phyloP scores from a whole-genome alignment of 1,140 invertebrate genomes.

The Anastrepha ludens region DNA sequence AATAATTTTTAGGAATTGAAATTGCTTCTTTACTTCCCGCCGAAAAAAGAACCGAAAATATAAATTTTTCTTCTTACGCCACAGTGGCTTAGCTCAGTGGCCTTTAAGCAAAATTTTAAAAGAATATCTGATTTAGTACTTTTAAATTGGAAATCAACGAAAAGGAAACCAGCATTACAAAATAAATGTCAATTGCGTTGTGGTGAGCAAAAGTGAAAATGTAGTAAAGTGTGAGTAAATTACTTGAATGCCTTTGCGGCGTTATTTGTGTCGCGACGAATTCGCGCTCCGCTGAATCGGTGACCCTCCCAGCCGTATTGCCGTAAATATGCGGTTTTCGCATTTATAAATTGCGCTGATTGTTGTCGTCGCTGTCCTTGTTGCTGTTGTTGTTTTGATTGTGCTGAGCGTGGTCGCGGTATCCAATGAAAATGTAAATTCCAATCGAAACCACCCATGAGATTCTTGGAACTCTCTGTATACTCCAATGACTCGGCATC shows the following conservation, averaged over 20 bases:
- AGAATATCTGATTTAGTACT: neutral
- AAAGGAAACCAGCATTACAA: too few species aligned
- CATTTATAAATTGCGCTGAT: neutral
- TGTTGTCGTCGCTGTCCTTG: neutral
- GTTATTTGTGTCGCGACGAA: neutral
- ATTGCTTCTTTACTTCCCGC: too few species aligned
- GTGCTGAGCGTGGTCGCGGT: slow-evolving; percentile 74
- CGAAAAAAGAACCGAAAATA: too few species aligned
- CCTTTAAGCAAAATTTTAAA: too few species aligned
- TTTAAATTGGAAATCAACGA: too few species aligned
- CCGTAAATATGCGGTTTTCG: neutral
- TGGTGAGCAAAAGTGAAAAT: too few species aligned
- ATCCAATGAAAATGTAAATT: slow-evolving; percentile 97
- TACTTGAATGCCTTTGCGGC: slow-evolving; percentile 34
- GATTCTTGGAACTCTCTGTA: slow-evolving; percentile 79
- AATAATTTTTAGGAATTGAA: too few species aligned
- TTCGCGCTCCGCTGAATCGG: neutral
- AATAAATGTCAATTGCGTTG: too few species aligned
- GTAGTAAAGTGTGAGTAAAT: neutral
- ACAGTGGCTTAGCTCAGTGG: too few species aligned
- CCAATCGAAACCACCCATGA: slow-evolving; percentile 94
- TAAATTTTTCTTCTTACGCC: too few species aligned
- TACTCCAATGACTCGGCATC: slow-evolving; percentile 78
- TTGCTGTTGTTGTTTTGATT: slow-evolving; percentile 63
- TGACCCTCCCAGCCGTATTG: neutral